Evolutionary conservation across 2,797 vertebrate species (phyloP).

Genomic region (Hippocampus kuda): DNA sequence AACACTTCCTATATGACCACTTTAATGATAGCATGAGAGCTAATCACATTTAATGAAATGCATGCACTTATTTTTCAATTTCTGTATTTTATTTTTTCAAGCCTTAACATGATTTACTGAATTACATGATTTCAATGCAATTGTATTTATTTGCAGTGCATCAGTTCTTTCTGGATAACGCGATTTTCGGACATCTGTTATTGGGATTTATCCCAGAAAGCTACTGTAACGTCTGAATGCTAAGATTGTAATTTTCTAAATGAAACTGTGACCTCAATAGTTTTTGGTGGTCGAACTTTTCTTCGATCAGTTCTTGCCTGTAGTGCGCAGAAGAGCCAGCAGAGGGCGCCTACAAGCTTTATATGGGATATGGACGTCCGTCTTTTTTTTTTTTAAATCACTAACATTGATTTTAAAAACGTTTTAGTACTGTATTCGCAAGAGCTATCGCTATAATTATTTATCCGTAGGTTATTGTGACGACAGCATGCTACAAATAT

Average conservation of each 20-base stretch:
- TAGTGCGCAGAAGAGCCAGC: constrained; percentile 25
- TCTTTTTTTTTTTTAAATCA: too few species aligned
- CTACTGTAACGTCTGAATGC: constrained; percentile 9
- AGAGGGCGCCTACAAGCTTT: constrained; percentile 26
- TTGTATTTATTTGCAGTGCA: background rate
- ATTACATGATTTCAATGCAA: constrained; percentile 26
- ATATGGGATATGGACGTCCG: too few species aligned
- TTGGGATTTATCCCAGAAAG: background rate
- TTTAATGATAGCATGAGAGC: constrained; percentile 16
- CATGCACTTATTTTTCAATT: constrained; percentile 20
- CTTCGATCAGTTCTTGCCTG: background rate
- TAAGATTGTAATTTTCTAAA: constrained; percentile 24
- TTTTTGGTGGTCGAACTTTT: background rate
- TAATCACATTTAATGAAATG: constrained; percentile 4
- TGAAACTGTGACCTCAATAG: constrained; percentile 24
- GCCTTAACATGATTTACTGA: constrained; percentile 39
- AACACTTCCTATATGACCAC: constrained; percentile 25
- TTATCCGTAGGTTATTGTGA: too few species aligned
- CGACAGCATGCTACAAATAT: too few species aligned
- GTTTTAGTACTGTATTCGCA: too few species aligned
- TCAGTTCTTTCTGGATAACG: constrained; percentile 20
- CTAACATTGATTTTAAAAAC: too few species aligned
- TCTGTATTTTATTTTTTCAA: constrained; percentile 1
- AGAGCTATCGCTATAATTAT: too few species aligned
- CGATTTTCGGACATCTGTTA: background rate